phyloP scores from a whole-genome alignment of 30 jellyfish, hydroid and myxozoan genomes.

The Cassiopea xamachana region DNA sequence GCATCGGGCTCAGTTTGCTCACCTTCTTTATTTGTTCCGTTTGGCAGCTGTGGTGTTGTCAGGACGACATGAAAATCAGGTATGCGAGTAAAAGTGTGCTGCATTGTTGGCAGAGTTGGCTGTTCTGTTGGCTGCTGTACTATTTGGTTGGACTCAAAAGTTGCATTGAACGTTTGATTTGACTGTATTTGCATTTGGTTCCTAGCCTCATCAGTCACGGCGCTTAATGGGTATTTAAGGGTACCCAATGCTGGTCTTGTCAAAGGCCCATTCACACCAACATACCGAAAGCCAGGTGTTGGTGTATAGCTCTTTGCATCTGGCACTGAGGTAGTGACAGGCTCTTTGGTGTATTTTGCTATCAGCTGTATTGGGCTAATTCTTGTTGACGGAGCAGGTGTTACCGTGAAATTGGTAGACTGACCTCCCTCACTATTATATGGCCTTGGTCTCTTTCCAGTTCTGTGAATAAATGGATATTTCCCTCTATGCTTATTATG shows the following conservation, averaged over 20 bases:
- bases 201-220: slow-evolving; percentile 19
- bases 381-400: slow-evolving; percentile 34
- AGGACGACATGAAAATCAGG: slow-evolving; percentile 72
- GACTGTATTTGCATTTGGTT: slow-evolving; percentile 15
- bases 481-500: slow-evolving; percentile 27
- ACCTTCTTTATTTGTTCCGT: background rate
- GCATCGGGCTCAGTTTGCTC: slow-evolving; percentile 41
- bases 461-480: slow-evolving; percentile 19
- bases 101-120: slow-evolving; percentile 62
- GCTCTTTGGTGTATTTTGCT: slow-evolving; percentile 28
- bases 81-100: slow-evolving; percentile 61
- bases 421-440: slow-evolving; percentile 12
- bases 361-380: background rate
- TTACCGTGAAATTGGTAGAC: background rate
- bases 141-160: slow-evolving; percentile 60
- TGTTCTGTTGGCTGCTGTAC: slow-evolving; percentile 33
- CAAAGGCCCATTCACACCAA: slow-evolving; percentile 63
- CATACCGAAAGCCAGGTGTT: slow-evolving; percentile 19
- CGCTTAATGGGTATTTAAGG: slow-evolving; percentile 5
- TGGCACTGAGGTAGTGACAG: slow-evolving; percentile 40
- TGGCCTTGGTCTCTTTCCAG: slow-evolving; percentile 25
- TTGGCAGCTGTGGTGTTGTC: slow-evolving; percentile 69
- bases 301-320: slow-evolving; percentile 67
- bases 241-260: slow-evolving; percentile 62
- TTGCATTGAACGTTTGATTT: slow-evolving; percentile 20